Base-by-base conservation (phyloP, 2,888 invertebrate genomes). In the Julus scanicus region DNA sequence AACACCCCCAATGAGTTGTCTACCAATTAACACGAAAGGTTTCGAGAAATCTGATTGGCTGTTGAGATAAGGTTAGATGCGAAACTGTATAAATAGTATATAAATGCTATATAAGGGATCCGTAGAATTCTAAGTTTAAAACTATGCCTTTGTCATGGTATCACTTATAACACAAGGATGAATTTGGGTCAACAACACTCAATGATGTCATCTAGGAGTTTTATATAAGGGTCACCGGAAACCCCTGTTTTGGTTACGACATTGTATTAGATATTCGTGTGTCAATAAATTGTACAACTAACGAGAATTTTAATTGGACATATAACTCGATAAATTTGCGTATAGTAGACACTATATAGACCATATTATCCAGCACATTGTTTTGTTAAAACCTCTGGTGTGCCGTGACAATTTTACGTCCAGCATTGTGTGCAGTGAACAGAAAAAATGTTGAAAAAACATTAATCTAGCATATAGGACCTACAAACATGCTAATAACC, bases 121-220 rank as follows among this genome's bases (percentile, higher is more conserved):
- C 71, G 11, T 2, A 9, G 71, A 71, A 29, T 63, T n/a, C 71
- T 71, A 71, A 71, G 71, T 71, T 11, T 71, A 71, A 71, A 29
- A 71, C 71, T 29, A 9, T 11, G 11, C 29, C 71, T 11, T 71
- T 29, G 29, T 71, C 71, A 29, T 3, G 71, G 29, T 29, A 71
- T 71, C 29, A 71, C 44, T 44, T 29, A 71, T 29, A 71, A 71
- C 29, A 71, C 71, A 29, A 71, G 63, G 63, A 20, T 63, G 9
- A n/a, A 63, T 63, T n/a, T n/a, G 71, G 71, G 71, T 71, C 11
- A 71, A 71, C 29, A 71, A 71, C 71, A 11, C 71, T 71, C n/a
- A 29, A 44, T 44, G 44, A 8, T 71, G 71, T 29, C 71, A 29
- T 11, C 8, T 9, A 29, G 71, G 29, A 1, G 29, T 71, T 71